Percentiles rank a stretch among this genome's conserved stretches.
Conservation (phyloP, 1,140 invertebrate genomes). For the Pogonus chalceus region DNA sequence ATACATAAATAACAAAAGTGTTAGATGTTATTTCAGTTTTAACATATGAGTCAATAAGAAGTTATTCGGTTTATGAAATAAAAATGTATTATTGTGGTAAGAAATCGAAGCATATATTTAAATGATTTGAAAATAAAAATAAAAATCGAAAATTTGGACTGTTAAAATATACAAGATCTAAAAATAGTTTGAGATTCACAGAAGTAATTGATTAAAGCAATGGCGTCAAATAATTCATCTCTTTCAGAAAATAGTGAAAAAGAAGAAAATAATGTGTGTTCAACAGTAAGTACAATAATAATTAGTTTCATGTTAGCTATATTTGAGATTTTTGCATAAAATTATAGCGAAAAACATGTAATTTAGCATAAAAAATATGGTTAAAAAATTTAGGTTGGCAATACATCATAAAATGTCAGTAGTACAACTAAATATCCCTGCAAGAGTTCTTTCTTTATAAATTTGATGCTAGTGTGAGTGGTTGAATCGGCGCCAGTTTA, state of each 20-base stretch:
- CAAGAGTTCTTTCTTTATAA: background rate
- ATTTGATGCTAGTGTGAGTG: background rate
- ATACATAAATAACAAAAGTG: no score
- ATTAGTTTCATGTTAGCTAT: background rate
- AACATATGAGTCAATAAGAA: no score
- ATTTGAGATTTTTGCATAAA: background rate
- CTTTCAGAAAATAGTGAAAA: constrained; percentile 9
- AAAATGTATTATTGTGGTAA: no score
- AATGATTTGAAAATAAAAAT: no score
- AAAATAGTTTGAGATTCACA: background rate
- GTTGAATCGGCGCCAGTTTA: background rate
- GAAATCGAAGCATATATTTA: no score
- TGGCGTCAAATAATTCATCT: constrained; percentile 10
- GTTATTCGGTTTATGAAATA: no score
- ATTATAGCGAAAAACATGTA: background rate
- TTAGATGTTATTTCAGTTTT: no score
- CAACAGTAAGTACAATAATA: constrained; percentile 8
- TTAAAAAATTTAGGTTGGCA: background rate
- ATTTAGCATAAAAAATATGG: background rate
- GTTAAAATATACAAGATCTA: no score
- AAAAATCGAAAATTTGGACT: no score
- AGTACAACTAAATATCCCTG: constrained; percentile 1
- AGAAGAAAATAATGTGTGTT: constrained; percentile 8
- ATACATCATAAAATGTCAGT: background rate
- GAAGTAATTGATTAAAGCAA: background rate